phyloP scores from a whole-genome alignment of 2,888 invertebrate species.

The Caenorhabditis drosophilae region DNA sequence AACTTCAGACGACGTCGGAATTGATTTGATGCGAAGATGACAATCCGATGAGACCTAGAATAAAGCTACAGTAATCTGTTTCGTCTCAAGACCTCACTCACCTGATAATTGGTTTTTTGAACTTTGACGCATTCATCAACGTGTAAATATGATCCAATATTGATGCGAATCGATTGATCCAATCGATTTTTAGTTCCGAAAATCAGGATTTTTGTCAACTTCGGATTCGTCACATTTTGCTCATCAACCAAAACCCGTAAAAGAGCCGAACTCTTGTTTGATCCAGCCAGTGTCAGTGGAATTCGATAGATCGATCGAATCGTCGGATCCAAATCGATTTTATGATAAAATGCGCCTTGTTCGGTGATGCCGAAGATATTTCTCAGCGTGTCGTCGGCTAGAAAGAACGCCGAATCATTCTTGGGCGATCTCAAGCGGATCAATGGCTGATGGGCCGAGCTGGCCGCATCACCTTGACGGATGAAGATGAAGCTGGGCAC shows the following conservation, averaged over 20 bases:
- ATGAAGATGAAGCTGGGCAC: no score
- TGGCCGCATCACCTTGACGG: no score
- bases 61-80: no score
- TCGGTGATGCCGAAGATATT: neutral
- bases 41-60: neutral
- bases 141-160: neutral
- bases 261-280: no score
- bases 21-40: neutral
- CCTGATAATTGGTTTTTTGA: neutral
- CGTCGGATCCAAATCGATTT: neutral
- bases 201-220: neutral
- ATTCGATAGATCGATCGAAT: neutral
- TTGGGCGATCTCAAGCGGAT: no score
- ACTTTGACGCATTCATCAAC: neutral
- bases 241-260: no score
- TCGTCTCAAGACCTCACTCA: neutral
- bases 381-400: constrained; percentile 2
- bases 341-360: neutral
- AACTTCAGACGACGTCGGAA: neutral
- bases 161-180: neutral
- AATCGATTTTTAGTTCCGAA: neutral
- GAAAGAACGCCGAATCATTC: no score
- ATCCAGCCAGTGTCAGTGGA: neutral
- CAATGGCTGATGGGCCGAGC: no score
- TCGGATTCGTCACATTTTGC: no score